These are phyloP conservation scores for Leptogaster cylindrica DNA, from an alignment of 2,888 invertebrate species.

Conservation along the genomic window DNA sequence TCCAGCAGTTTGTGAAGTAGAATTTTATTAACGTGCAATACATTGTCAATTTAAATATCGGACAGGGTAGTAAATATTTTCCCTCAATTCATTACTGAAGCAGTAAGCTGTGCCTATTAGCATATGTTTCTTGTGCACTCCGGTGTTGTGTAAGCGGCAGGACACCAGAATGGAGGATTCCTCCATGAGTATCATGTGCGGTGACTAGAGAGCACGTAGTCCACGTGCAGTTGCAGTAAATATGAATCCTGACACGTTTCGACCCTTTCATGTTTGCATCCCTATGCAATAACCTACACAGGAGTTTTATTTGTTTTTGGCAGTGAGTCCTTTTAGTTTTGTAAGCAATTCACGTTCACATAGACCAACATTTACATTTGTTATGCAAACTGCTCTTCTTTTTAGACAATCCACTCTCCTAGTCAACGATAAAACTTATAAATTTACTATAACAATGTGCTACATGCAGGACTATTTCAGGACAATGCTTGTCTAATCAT, in stretches of 20 bases:
- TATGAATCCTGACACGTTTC: slow-evolving; percentile 31
- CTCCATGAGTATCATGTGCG: background rate
- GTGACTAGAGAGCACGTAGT: slow-evolving; percentile 2
- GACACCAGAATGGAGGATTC: background rate
- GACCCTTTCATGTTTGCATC: slow-evolving; percentile 17
- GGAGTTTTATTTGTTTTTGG: slow-evolving; percentile 19
- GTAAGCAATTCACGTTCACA: no score
- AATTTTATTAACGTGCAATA: slow-evolving; percentile 13
- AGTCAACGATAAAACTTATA: no score
- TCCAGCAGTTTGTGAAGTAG: background rate
- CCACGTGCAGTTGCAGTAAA: slow-evolving; percentile 30
- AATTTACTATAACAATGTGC: no score
- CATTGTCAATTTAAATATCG: slow-evolving; percentile 23
- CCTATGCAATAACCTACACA: background rate
- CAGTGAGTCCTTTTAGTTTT: no score
- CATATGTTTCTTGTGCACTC: slow-evolving; percentile 10
- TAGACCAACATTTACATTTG: no score
- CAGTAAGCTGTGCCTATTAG: background rate
- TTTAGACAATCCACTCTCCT: no score
- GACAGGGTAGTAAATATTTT: slow-evolving; percentile 2
- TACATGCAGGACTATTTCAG: no score
- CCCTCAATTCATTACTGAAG: background rate
- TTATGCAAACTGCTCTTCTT: no score
- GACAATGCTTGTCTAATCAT: no score
- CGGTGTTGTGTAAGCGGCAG: background rate